Evolutionary conservation across 2,113 vertebrate species (phyloP).

Genomic region (Scytalopus superciliaris): DNA sequence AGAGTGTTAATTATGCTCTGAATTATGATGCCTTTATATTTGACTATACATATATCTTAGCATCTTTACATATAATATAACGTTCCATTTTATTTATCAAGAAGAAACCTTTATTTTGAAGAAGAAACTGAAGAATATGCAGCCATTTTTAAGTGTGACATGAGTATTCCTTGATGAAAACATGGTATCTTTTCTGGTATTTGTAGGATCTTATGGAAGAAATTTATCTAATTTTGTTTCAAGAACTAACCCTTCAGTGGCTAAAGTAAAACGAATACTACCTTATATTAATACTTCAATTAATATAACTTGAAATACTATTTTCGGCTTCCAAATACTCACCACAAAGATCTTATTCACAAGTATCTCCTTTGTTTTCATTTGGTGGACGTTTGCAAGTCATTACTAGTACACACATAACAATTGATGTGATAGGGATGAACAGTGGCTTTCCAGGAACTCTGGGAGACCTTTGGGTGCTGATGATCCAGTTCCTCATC

Average conservation of each 20-base stretch:
- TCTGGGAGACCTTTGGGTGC: neutral
- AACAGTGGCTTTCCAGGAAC: neutral
- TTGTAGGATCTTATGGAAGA: neutral
- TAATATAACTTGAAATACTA: neutral
- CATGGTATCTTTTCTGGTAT: neutral
- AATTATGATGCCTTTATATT: neutral
- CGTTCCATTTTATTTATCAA: neutral
- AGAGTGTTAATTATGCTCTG: slow-evolving; percentile 5
- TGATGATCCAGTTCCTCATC: neutral
- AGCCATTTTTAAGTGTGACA: neutral
- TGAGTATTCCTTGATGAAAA: neutral
- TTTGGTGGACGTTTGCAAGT: neutral
- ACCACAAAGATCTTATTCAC: neutral
- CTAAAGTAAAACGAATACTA: neutral
- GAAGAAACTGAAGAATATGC: neutral
- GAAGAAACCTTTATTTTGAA: neutral
- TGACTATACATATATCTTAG: neutral
- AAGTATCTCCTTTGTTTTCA: neutral
- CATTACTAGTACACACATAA: neutral
- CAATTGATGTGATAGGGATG: neutral
- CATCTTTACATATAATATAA: neutral
- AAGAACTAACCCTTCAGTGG: neutral
- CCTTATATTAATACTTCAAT: neutral
- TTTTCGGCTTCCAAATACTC: neutral
- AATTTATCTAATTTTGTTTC: neutral